Evolutionary conservation across 2,888 invertebrate species (phyloP).

Genomic region (Chrysopilus asiliformis): DNA sequence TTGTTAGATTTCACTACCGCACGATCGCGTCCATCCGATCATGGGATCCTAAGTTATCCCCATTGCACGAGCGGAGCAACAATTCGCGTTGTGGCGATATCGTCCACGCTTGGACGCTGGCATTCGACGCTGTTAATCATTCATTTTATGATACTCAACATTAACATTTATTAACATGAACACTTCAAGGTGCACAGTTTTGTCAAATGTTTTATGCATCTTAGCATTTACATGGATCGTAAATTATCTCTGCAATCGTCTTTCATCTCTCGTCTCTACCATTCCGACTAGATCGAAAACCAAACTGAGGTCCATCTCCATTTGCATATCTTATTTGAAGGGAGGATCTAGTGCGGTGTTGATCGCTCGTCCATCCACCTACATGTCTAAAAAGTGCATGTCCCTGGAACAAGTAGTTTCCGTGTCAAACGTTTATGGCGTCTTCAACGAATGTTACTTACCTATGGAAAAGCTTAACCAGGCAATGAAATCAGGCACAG

Average conservation of each 20-base stretch:
- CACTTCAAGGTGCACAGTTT: constrained; percentile 6
- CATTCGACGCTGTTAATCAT: not conserved
- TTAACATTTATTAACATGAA: not conserved
- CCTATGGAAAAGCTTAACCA: not conserved
- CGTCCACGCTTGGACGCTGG: not conserved
- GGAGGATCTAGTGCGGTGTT: too few relatives aligned
- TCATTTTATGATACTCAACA: not conserved
- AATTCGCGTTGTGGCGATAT: too few relatives aligned
- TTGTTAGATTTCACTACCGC: too few relatives aligned
- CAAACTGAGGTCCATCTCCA: too few relatives aligned
- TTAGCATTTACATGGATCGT: constrained; percentile 2
- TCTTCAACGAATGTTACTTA: constrained; percentile 3
- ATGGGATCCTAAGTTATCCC: too few relatives aligned
- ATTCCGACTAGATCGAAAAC: not conserved
- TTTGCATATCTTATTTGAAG: too few relatives aligned
- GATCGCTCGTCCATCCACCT: not conserved
- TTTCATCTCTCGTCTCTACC: not conserved
- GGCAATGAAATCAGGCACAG: too few relatives aligned
- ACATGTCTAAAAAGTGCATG: too few relatives aligned
- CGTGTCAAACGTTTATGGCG: too few relatives aligned
- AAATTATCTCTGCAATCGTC: not conserved
- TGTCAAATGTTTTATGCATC: constrained; percentile 5
- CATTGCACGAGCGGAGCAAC: too few relatives aligned
- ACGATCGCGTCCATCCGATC: too few relatives aligned
- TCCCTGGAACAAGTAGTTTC: too few relatives aligned